Conservation (phyloP, 2,797 vertebrate genomes). For the Anas acuta region DNA sequence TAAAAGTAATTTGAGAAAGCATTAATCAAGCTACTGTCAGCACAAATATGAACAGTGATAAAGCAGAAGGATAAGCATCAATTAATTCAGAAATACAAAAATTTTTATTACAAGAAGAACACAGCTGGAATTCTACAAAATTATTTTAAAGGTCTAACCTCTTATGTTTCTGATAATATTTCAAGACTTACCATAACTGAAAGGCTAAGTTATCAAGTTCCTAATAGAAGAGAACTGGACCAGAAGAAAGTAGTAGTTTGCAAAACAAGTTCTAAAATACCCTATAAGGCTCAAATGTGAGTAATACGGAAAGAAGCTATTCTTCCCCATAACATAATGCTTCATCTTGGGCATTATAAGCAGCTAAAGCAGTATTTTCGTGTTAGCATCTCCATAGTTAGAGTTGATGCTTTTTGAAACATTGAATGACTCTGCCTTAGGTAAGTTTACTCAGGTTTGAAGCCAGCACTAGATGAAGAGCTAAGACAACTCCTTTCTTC, state of each 20-base stretch:
- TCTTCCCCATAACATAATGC: background rate
- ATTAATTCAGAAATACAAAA: background rate
- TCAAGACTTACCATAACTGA: constrained; percentile 66
- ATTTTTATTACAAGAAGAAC: background rate
- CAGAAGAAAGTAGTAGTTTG: background rate
- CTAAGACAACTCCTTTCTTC: background rate
- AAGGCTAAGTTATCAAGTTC: background rate
- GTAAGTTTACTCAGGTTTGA: background rate
- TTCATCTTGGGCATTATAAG: background rate
- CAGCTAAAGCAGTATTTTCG: background rate
- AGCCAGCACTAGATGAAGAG: background rate
- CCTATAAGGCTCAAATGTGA: background rate
- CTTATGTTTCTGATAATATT: background rate
- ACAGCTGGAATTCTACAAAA: background rate
- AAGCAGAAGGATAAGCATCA: background rate
- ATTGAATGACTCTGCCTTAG: background rate
- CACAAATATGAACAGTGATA: background rate
- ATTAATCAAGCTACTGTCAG: background rate
- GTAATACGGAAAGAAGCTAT: background rate
- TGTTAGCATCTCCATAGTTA: background rate
- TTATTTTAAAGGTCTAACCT: background rate
- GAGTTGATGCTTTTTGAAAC: background rate
- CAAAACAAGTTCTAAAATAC: background rate
- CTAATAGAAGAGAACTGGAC: background rate
- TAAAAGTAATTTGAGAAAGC: background rate